Evolutionary conservation across 2,797 vertebrate genomes (phyloP).

Genomic region (Prionace glauca): DNA sequence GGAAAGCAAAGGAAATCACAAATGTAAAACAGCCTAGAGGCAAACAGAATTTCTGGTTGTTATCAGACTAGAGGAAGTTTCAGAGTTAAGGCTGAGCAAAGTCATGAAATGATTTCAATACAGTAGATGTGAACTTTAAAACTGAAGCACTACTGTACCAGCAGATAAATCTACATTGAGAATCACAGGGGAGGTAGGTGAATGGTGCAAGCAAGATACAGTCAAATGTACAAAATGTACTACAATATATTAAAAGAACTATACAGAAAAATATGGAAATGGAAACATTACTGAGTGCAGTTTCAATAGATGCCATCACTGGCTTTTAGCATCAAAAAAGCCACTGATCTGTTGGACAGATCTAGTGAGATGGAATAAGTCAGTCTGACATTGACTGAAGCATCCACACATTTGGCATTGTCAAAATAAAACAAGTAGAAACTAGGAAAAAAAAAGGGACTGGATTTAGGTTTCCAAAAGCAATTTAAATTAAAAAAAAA

Average conservation of each 20-base stretch:
- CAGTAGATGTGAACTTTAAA: neutral
- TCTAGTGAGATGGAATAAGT: neutral
- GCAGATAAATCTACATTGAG: neutral
- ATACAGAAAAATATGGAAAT: neutral
- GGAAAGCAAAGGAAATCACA: neutral
- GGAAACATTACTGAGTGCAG: neutral
- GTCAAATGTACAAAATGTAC: neutral
- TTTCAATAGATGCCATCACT: neutral
- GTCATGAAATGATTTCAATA: neutral
- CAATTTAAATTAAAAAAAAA: neutral
- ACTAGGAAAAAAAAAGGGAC: neutral
- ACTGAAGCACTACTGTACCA: neutral
- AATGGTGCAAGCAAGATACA: neutral
- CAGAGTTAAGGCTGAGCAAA: neutral
- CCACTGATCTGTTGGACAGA: neutral
- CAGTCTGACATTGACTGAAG: neutral
- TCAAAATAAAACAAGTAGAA: neutral
- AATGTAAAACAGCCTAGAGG: neutral
- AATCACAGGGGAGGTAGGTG: neutral
- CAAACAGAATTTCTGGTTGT: neutral
- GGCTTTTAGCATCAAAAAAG: neutral
- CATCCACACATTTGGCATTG: neutral
- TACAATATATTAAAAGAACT: neutral
- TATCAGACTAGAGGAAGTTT: neutral
- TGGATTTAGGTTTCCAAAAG: slow-evolving; percentile 13